Evolutionary conservation across 1,140 invertebrate genomes (phyloP), one percentile per base, ranked within the genome.

Genomic region (Drosophila truncata): DNA sequence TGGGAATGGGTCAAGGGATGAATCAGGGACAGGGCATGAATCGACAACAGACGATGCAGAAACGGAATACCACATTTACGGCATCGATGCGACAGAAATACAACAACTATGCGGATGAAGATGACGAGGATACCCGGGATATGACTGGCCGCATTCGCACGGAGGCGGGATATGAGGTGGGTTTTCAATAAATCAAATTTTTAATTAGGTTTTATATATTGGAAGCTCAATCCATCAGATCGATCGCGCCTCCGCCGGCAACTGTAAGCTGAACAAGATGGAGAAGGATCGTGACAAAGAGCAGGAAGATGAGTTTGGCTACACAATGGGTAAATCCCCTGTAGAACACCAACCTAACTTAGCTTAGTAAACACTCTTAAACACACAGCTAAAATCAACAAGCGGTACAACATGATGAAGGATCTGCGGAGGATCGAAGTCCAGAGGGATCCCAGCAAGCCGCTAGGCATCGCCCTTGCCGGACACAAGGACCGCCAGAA

Each of bases 401-500:
- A 98, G 93, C 98, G 98, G 92, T 99, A 99, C 94, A 95, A 95
- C 35, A 95, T 95, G 70, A 94, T 98, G 80, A 96, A 96, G 44
- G 94, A 93, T 59, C 94, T 97, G 63, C 87, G 95, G 4, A 93
- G 97, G 81, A 95, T 98, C 8, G 96, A 96, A 65, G 88, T 99
- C 79, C 95, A 96, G 78, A 93, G 95, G 25, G 91, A 94, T 11
- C 92, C 93, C 25, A 94, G 94, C 41, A 93, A 93, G 3, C 95
- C 97, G 1, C 94, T 99, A 33, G 99, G 99, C 3, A 95, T 99
- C 37, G 97, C 97, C 54, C 94, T 99, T 54, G 97, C 98, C 9
- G 99, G 98, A 0, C 98, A 99, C 93, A 96, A 96, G 86, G 98
- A 99, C 92, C 95, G 98, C 18, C 97, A 96, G 83, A 97, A 97